These are phyloP conservation scores for Parus major DNA, from an alignment of 2,113 vertebrate genomes.

Conservation along the genomic window DNA sequence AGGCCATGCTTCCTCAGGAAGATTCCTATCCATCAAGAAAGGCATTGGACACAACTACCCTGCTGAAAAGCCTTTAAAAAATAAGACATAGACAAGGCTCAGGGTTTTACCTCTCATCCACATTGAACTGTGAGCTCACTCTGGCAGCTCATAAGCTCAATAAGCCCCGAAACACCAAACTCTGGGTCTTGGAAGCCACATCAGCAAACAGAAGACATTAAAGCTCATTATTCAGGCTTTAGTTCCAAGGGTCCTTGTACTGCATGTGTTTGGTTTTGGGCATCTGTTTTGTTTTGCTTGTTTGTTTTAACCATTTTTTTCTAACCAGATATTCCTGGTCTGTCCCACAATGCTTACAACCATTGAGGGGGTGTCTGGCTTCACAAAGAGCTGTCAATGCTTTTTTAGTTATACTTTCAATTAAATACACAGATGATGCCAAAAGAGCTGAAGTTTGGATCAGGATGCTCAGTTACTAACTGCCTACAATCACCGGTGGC, in stretches of 20 bases:
- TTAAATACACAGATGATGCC: not conserved
- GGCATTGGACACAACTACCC: fast-evolving
- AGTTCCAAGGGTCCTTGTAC: not conserved
- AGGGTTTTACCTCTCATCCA: not conserved
- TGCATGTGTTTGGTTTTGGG: not conserved
- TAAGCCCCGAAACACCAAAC: not conserved
- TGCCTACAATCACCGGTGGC: not conserved
- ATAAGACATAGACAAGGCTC: not conserved
- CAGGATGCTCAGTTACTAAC: not conserved
- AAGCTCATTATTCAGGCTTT: not conserved
- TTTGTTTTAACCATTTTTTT: not conserved
- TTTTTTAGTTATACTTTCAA: not conserved
- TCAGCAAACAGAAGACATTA: not conserved
- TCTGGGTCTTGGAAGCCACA: fast-evolving
- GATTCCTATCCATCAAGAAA: not conserved
- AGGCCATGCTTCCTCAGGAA: not conserved
- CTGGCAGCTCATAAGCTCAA: not conserved
- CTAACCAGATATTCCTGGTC: not conserved
- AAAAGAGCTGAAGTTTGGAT: not conserved
- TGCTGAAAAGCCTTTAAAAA: not conserved
- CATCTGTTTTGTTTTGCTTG: not conserved
- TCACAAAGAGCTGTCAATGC: not conserved
- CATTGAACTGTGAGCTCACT: not conserved
- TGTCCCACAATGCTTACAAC: not conserved
- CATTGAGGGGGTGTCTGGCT: not conserved